These are phyloP conservation scores for Acronicta leporina DNA, from an alignment of 2,888 invertebrate genomes.

Conservation along the genomic window DNA sequence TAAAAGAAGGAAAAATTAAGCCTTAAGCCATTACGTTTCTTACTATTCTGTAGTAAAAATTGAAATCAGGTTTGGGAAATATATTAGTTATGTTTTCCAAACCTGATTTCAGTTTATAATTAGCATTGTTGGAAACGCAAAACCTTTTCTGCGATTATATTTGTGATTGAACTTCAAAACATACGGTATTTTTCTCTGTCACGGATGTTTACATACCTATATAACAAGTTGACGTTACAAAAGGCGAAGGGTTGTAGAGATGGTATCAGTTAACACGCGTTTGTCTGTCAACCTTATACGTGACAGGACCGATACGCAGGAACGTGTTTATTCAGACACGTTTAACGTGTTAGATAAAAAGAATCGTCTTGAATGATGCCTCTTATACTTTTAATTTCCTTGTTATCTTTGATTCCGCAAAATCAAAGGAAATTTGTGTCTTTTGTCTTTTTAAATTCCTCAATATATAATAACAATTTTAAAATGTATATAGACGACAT, in stretches of 20 bases:
- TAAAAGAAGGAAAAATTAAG: no score
- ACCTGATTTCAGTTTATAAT: no score
- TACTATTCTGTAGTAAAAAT: no score
- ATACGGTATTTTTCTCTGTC: slow-evolving; percentile 17
- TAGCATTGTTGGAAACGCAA: slow-evolving; percentile 23
- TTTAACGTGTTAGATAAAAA: slow-evolving; percentile 30
- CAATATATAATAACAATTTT: no score
- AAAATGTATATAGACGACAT: no score
- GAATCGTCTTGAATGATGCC: slow-evolving; percentile 9
- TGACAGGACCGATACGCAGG: slow-evolving; percentile 35
- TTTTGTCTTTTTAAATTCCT: no score
- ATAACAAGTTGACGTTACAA: slow-evolving; percentile 40
- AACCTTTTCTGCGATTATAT: slow-evolving; percentile 5
- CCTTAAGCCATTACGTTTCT: no score
- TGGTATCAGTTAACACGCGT: slow-evolving; percentile 48
- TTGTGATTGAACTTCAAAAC: slow-evolving; percentile 30
- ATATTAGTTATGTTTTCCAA: no score
- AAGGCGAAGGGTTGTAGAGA: slow-evolving; percentile 45
- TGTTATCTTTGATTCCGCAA: no score
- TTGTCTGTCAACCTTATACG: slow-evolving; percentile 49
- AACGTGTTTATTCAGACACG: slow-evolving; percentile 39
- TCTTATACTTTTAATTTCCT: not conserved
- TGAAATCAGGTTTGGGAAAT: no score
- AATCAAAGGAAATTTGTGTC: no score
- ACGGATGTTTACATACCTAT: slow-evolving; percentile 31